Conservation (phyloP, 2,113 vertebrate species). For the Rhagologus leucostigma region DNA sequence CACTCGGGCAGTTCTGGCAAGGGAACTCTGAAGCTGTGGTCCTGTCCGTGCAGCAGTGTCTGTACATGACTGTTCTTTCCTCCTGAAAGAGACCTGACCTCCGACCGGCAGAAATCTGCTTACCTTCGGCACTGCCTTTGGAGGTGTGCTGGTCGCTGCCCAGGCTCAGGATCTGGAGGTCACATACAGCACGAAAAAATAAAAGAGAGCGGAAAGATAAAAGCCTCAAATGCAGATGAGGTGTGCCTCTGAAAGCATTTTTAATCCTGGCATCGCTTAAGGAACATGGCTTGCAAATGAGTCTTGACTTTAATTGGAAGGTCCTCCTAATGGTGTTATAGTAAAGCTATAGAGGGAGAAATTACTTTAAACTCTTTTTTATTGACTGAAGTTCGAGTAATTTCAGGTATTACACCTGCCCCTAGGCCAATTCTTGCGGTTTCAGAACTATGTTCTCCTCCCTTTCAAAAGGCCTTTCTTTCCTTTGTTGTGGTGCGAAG, state of each 20-base stretch:
- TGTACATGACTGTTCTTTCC: accelerated
- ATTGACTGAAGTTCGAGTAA: slow-evolving; percentile 28
- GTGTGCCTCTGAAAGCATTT: background rate
- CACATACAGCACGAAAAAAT: background rate
- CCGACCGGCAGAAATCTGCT: accelerated
- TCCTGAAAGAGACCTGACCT: background rate
- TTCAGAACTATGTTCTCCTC: background rate
- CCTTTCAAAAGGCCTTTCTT: background rate
- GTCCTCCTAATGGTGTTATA: background rate
- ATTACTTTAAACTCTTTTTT: slow-evolving; percentile 49
- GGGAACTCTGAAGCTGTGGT: accelerated
- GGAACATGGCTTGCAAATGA: background rate
- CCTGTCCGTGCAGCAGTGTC: background rate
- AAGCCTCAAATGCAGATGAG: background rate
- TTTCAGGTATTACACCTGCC: slow-evolving; percentile 23
- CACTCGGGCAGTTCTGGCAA: accelerated
- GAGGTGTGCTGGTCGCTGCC: background rate
- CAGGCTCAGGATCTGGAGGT: background rate
- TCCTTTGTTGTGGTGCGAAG: background rate
- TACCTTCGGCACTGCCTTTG: background rate
- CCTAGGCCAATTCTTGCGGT: slow-evolving; percentile 34
- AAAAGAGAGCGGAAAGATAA: background rate
- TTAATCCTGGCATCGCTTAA: background rate
- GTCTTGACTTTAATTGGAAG: background rate
- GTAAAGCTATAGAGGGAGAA: background rate